Conservation (phyloP, 2,888 invertebrate species). For the Sussaba pulchella region DNA sequence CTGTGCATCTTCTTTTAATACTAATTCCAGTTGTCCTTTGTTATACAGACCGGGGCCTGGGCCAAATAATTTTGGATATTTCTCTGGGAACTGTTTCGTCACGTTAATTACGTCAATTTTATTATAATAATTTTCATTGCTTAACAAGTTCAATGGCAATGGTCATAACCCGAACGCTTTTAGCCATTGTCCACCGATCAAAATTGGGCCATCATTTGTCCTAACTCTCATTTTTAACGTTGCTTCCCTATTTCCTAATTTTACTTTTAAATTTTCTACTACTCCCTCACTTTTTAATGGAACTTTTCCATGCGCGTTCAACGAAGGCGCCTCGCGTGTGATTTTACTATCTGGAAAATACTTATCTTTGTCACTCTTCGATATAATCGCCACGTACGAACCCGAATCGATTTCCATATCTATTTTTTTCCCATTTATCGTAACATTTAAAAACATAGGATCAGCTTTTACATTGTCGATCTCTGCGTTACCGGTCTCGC, state of each 20-base stretch:
- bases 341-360: slow-evolving; percentile 46
- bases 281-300: slow-evolving; percentile 26
- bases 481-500: not conserved
- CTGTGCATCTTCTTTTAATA: slow-evolving; percentile 20
- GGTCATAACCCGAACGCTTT: slow-evolving; percentile 56
- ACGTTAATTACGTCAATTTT: slow-evolving; percentile 27
- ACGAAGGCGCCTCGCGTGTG: slow-evolving; percentile 4
- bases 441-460: slow-evolving; percentile 41
- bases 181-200: slow-evolving; percentile 64
- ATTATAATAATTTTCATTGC: slow-evolving; percentile 8
- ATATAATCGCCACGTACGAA: slow-evolving; percentile 41
- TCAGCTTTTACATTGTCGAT: slow-evolving; percentile 47
- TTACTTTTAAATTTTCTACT: slow-evolving; percentile 49
- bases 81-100: slow-evolving; percentile 19
- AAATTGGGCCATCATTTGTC: slow-evolving; percentile 61
- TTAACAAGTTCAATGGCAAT: not conserved
- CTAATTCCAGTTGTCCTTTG: slow-evolving; percentile 1
- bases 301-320: slow-evolving; percentile 34
- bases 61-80: slow-evolving; percentile 22
- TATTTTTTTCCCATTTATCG: slow-evolving; percentile 6
- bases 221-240: slow-evolving; percentile 21
- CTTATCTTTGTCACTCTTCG: slow-evolving; percentile 24
- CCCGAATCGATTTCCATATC: slow-evolving; percentile 58
- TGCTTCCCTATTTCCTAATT: slow-evolving; percentile 34
- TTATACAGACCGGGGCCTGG: not conserved